A percentile compares a stretch with the other conserved stretches of the same genome.
Evolutionary conservation across 2,797 vertebrate genomes (phyloP).

Genomic region (Spea hammondii): DNA sequence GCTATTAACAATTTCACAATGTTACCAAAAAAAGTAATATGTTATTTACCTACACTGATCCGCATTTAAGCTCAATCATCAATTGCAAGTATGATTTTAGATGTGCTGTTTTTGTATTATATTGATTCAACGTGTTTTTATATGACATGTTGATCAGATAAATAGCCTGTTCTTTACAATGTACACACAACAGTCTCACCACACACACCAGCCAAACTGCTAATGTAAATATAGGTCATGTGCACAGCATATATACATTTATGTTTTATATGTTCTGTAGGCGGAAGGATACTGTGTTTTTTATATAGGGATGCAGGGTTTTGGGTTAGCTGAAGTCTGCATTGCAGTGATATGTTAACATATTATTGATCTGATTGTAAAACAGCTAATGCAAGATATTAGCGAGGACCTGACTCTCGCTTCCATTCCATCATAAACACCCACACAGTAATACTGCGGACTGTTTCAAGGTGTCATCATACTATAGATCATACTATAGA

Average conservation of each 20-base stretch:
- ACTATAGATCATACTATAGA: conserved; percentile 17
- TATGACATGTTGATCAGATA: not conserved
- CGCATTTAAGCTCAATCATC: no score
- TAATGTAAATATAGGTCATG: not conserved
- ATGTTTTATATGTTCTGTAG: conserved; percentile 10
- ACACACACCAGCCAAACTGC: not conserved
- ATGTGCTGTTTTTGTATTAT: no score
- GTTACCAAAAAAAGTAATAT: no score
- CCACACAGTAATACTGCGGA: conserved; percentile 28
- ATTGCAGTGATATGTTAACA: conserved; percentile 20
- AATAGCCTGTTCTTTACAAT: not conserved
- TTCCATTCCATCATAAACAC: conserved; percentile 21
- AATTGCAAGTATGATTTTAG: no score
- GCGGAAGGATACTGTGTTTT: not conserved
- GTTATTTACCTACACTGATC: no score
- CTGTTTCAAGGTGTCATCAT: conserved; percentile 6
- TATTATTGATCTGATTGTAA: conserved; percentile 18
- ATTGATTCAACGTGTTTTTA: no score
- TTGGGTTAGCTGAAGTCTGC: conserved; percentile 30
- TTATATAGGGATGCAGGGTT: conserved; percentile 10
- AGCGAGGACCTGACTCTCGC: conserved; percentile 14
- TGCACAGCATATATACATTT: not conserved
- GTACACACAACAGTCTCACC: not conserved
- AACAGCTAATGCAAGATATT: conserved; percentile 39
- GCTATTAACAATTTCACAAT: no score